Evolutionary conservation across 2,888 invertebrate genomes (phyloP), one percentile per base, ranked within the genome.

Genomic region (Eulithis testata): DNA sequence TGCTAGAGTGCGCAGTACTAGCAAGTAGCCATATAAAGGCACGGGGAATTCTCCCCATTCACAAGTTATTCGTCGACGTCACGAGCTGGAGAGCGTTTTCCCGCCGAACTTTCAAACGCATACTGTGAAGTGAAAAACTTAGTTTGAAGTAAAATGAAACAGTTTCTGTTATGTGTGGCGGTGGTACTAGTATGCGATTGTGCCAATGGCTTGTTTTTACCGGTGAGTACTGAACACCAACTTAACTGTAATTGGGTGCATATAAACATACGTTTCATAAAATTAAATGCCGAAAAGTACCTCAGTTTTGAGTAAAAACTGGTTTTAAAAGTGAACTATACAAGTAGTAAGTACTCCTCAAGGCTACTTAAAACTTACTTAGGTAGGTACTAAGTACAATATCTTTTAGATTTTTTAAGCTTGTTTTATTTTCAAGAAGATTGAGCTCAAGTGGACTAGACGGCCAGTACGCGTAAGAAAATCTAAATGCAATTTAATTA

Each of bases 1-100:
- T 85, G 77, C 67, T 77, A 79, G 84, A 81, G 76, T 91, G 92
- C 92, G 92, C 92, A 91, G 90, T 80, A 85, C 79, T 82, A 75
- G 74, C 75, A 70, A 75, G 77, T 73, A 76, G 76, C 80, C 85
- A 79, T 92, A 92, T 91, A 92, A 90, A 90, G 87, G 85, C 83
- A 82, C 78, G 82, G 81, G 77, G 77, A 78, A 77, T 77, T 76
- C 83, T 82, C 76, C 83, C 85, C 89, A 90, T 91, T 91, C 91
- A 91, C 85, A 87, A 89, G 83, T 86, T 79, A 77, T 75, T 76
- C 83, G 80, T 71, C 85, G 80, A 79, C 84, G 83, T 80, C 80
- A 82, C 83, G 65, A 79, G 76, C 80, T 80, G 77, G 75, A 76
- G 76, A 57, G 62, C 51, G 65, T 52, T 66, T 68, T 63, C 73